Conservation (phyloP, 2,888 invertebrate genomes). For the Odontocolon sp. region DNA sequence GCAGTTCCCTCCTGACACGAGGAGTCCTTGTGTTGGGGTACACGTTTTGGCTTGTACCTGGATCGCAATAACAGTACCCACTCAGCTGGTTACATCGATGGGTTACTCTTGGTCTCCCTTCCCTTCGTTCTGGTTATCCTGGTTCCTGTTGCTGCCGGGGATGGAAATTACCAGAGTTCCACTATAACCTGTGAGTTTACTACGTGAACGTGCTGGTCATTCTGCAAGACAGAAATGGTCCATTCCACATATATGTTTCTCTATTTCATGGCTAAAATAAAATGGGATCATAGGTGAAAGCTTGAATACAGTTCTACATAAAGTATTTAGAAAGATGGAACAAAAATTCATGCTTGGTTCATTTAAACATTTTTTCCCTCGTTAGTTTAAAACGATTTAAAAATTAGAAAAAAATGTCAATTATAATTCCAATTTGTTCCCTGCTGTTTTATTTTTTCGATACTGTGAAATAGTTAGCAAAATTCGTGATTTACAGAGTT, state of each 20-base stretch:
- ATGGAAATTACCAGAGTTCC: conserved; percentile 48
- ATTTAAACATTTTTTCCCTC: no score
- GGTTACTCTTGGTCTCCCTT: conserved; percentile 8
- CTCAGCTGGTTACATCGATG: conserved; percentile 42
- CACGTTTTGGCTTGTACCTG: conserved; percentile 55
- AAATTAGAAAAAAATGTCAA: no score
- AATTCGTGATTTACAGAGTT: conserved; percentile 25
- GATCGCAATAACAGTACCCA: conserved; percentile 53
- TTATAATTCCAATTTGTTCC: no score
- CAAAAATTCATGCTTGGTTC: no score
- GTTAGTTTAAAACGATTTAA: no score
- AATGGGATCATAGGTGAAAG: background rate
- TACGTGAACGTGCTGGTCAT: conserved; percentile 21
- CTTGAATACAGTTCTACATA: no score
- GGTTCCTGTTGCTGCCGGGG: conserved; percentile 3
- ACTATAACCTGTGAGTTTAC: conserved; percentile 49
- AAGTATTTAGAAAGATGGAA: no score
- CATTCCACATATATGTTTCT: background rate
- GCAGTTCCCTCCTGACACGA: conserved; percentile 46
- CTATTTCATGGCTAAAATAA: conserved; percentile 6
- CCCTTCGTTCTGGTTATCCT: conserved; percentile 21
- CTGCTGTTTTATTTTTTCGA: no score
- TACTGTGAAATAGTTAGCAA: no score
- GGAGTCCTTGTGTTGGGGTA: conserved; percentile 43
- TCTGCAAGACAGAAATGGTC: background rate